Evolutionary conservation across 2,888 invertebrate genomes (phyloP), one percentile per base, ranked within the genome.

Genomic region (Laothoe populi): DNA sequence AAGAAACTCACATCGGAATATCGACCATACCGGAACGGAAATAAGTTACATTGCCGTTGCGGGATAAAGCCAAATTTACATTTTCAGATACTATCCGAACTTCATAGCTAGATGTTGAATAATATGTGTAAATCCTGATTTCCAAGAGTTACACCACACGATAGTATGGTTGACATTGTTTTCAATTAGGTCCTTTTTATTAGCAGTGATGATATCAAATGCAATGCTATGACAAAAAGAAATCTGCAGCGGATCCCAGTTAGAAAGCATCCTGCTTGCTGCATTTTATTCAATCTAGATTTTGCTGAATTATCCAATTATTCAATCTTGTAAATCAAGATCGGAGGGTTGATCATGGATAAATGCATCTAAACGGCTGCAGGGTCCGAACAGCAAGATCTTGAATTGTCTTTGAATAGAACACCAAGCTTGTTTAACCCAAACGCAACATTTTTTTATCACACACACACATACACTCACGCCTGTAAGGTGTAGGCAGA

Each of bases 321-420:
- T 53, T 11, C 53, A 53, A 53, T 53, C 53, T 53, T 61, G 35
- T 57, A 23, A n/a, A 40, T 61, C 61, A 66, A 66, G 10, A 19
- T 13, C 23, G 38, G 45, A 59, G 58, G 38, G 21, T 62, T 60
- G 57, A 19, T n/a, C n/a, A n/a, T 53, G 21, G 53, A 19, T 35
- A 8, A 35, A 19, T 35, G 31, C 31, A 53, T 35, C 53, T 53
- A 35, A 53, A 53, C 19, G 53, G 19, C 11, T 35, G 11, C 4
- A 44, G 19, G 19, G 8, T 19, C 44, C 2, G 7, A 8, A 0
- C 0, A 44, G 0, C 3, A 19, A 16, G 35, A 10, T 19, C 19
- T 53, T 31, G 11, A 31, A 8, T 19, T 19, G 31, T n/a, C 19
- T 35, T 53, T 8, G 4, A 35, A 53, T 11, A 35, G 19, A 31